Evolutionary conservation across 2,888 invertebrate species (phyloP).

Genomic region (Drosophila tripunctata): DNA sequence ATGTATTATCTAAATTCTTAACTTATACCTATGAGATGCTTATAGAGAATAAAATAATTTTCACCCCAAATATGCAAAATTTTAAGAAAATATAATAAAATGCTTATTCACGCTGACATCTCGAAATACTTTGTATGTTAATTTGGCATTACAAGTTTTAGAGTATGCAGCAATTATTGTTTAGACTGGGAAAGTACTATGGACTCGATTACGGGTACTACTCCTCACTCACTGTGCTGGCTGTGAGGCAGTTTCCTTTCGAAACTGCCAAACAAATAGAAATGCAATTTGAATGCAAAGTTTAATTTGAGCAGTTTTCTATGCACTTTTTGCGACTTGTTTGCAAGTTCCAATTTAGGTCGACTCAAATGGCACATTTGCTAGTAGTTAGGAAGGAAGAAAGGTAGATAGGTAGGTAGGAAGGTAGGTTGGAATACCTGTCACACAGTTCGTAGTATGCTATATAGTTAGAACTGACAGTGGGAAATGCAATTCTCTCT

Average conservation of each 20-base stretch:
- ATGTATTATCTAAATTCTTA: no score
- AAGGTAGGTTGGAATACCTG: constrained; percentile 57
- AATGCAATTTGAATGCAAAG: constrained; percentile 73
- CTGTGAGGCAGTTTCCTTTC: constrained; percentile 32
- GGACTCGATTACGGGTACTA: neutral
- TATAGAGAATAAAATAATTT: neutral
- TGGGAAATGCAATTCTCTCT: constrained; percentile 6
- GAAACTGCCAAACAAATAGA: constrained; percentile 69
- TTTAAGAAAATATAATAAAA: neutral
- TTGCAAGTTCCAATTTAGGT: constrained; percentile 64
- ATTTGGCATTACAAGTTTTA: constrained; percentile 36
- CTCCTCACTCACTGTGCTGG: no score
- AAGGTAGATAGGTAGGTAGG: no score
- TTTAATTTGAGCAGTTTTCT: constrained; percentile 53
- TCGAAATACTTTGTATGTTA: constrained; percentile 33
- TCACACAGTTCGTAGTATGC: constrained; percentile 28
- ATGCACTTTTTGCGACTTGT: constrained; percentile 32
- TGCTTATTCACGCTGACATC: neutral
- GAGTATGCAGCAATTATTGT: constrained; percentile 53
- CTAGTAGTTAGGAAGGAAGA: no score
- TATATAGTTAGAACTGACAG: constrained; percentile 24
- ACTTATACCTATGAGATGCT: no score
- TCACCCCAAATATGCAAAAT: neutral
- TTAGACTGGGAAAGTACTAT: constrained; percentile 31
- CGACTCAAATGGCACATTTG: constrained; percentile 44